Base-by-base conservation (phyloP, 2,888 invertebrate genomes). In the Crematogaster levior region DNA sequence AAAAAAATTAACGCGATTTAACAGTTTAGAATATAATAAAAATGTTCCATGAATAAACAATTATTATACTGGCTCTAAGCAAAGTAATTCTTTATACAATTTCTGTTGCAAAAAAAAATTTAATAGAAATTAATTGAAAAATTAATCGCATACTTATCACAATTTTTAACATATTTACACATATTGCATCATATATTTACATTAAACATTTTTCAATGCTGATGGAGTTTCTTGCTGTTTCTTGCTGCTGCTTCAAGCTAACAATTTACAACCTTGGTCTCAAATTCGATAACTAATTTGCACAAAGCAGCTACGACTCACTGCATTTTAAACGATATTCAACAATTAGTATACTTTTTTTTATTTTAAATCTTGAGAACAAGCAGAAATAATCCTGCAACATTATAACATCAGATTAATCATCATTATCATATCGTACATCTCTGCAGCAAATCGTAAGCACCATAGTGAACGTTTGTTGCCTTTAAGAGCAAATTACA, bases 361-460 rank as follows among this genome's bases (percentile, higher is more conserved):
- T 15, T 6, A 48, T 7, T 72, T 40, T n/a, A 27, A 72, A 58
- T 72, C 72, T 60, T 60, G 73, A 58, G n/a, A 72, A 18, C 37
- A 37, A 72, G 24, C 40, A 15, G n/a, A 58, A 66, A 72, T 15
- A 34, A 53, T 37, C 70, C 70, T 53, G 70, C 24, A 70, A 70
- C 53, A 70, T 70, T 15, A 30, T 48, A 68, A 70, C 18, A 73
- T 73, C 43, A 0, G 9, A 73, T 60, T 60, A 73, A 73, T 73
- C 6, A 43, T 40, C 3, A 73, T 73, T 3, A 43, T 40, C 3
- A 73, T 10, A 70, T 68, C 1, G 6, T 70, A 40, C 15, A 43
- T 27, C 7, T 40, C 1, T 40, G 15, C 2, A 58, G 15, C 12
- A 30, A n/a, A 30, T 58, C 9, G 1, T n/a, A 56, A 27, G 30